phyloP scores from a whole-genome alignment of 2,797 vertebrate species.

The Amniataba percoides region DNA sequence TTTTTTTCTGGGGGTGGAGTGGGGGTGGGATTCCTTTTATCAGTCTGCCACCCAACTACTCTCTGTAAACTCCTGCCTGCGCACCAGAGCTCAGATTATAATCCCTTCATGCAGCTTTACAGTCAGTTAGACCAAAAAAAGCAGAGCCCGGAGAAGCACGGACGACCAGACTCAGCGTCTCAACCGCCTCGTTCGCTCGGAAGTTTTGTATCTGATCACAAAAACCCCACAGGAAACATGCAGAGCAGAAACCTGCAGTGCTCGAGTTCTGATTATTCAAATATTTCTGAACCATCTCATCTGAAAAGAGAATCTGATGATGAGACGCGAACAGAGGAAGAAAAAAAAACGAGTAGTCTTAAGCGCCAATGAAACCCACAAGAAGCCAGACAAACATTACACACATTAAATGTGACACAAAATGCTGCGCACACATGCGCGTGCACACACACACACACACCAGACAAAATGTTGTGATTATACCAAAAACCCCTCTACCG shows the following conservation, averaged over 20 bases:
- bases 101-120: constrained; percentile 34
- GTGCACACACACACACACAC: background rate
- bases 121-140: background rate
- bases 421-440: background rate
- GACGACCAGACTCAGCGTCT: background rate
- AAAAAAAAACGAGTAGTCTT: background rate
- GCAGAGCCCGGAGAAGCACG: background rate
- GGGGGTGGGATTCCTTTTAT: constrained; percentile 64
- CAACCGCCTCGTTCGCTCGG: background rate
- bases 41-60: constrained; percentile 64
- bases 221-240: background rate
- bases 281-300: background rate
- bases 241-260: background rate
- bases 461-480: background rate
- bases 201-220: background rate
- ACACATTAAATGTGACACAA: background rate
- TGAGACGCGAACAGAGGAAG: background rate
- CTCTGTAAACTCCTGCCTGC: constrained; percentile 43
- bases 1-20: constrained; percentile 58
- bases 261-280: background rate
- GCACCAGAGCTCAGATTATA: constrained; percentile 50
- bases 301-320: background rate
- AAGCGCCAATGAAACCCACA: constrained; percentile 23
- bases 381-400: constrained; percentile 8
- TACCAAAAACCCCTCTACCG: background rate